Conservation (phyloP, 1,140 invertebrate genomes). For the Trypoxylus dichotomus region DNA sequence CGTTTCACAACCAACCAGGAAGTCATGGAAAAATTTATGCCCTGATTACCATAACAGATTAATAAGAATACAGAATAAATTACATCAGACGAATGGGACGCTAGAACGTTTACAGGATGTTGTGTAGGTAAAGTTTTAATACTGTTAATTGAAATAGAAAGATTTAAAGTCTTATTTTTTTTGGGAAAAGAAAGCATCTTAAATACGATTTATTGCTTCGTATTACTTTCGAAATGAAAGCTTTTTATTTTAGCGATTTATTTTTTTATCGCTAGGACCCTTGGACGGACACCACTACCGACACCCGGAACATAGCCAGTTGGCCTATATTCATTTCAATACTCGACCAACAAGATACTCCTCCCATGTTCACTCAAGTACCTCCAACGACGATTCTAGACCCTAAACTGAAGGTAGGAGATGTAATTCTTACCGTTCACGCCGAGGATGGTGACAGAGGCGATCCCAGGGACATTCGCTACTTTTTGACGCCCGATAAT, state of each 20-base stretch:
- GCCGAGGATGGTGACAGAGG: constrained; percentile 90
- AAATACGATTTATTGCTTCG: no score
- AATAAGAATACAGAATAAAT: no score
- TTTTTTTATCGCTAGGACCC: constrained; percentile 66
- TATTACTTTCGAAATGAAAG: no score
- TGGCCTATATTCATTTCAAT: constrained; percentile 79
- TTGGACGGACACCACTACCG: constrained; percentile 75
- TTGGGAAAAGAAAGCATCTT: no score
- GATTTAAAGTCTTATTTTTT: no score
- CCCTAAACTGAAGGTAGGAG: constrained; percentile 64
- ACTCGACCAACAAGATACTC: constrained; percentile 82
- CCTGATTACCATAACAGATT: no score
- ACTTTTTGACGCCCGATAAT: constrained; percentile 62
- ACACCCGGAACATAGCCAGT: constrained; percentile 82
- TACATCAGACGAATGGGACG: no score
- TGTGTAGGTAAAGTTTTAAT: background rate
- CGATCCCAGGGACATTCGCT: constrained; percentile 77
- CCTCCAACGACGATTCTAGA: constrained; percentile 76
- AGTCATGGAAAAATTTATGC: no score
- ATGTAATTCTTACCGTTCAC: constrained; percentile 69
- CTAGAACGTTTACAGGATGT: background rate
- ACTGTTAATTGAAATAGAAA: background rate
- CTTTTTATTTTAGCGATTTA: no score
- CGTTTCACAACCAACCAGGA: no score
- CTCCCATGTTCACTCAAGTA: constrained; percentile 79